Evolutionary conservation across 2,888 invertebrate genomes (phyloP).

Genomic region (Leptinotarsa haldemani): DNA sequence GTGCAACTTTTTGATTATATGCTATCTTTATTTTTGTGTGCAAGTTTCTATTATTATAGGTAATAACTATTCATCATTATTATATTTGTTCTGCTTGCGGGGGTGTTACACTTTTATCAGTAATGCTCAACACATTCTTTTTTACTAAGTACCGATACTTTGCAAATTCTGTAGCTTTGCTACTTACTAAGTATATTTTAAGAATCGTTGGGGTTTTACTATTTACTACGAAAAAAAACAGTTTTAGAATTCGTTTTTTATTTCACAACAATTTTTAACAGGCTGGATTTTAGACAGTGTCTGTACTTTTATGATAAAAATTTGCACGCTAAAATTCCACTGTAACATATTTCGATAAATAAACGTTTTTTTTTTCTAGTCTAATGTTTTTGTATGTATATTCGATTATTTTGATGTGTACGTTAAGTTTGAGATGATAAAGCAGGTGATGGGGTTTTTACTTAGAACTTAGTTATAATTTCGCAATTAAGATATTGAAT

Average conservation of each 20-base stretch:
- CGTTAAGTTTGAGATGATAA: conserved; percentile 56
- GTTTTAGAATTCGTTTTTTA: conserved; percentile 40
- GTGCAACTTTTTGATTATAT: conserved; percentile 49
- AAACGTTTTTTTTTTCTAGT: conserved; percentile 56
- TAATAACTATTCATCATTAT: conserved; percentile 52
- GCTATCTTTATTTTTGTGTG: conserved; percentile 62
- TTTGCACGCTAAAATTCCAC: conserved; percentile 50
- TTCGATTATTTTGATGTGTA: conserved; percentile 51
- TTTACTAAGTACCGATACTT: conserved; percentile 38
- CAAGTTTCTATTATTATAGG: conserved; percentile 59
- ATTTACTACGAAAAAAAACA: conserved; percentile 25
- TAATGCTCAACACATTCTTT: conserved; percentile 47
- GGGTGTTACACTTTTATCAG: conserved; percentile 59
- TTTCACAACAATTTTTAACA: conserved; percentile 39
- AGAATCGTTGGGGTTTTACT: conserved; percentile 38
- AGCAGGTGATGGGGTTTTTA: conserved; percentile 59
- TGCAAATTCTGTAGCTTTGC: conserved; percentile 35
- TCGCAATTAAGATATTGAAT: conserved; percentile 51
- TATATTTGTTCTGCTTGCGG: conserved; percentile 58
- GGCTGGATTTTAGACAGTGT: conserved; percentile 53
- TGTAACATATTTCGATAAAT: conserved; percentile 47
- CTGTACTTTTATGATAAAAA: conserved; percentile 48
- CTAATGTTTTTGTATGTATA: conserved; percentile 55
- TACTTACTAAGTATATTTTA: conserved; percentile 44
- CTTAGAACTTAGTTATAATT: conserved; percentile 56